Percentiles rank a stretch among this genome's conserved stretches.
Evolutionary conservation across 2,888 invertebrate genomes (phyloP).

Genomic region (Polymixis lichenea): DNA sequence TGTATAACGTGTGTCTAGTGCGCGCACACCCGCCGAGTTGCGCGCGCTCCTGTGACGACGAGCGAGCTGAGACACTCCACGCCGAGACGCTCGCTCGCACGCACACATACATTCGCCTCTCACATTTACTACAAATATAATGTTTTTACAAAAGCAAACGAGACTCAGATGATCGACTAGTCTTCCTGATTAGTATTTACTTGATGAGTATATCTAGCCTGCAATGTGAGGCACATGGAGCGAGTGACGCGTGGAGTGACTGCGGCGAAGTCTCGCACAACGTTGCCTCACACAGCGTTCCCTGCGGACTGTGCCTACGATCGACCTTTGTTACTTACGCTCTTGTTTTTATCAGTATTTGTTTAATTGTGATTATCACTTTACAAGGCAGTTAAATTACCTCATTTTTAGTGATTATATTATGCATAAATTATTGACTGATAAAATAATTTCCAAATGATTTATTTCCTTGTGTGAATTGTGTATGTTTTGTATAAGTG

Average conservation of each 20-base stretch:
- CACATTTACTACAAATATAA: neutral
- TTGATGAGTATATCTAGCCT: constrained; percentile 9
- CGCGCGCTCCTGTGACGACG: constrained; percentile 64
- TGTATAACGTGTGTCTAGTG: constrained; percentile 43
- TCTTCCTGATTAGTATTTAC: constrained; percentile 54
- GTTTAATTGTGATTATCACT: constrained; percentile 87
- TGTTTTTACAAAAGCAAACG: constrained; percentile 1
- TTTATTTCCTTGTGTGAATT: constrained; percentile 88
- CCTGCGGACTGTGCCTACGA: constrained; percentile 74
- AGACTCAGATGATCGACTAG: constrained; percentile 38
- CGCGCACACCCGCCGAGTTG: constrained; percentile 30
- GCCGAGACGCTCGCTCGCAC: constrained; percentile 35
- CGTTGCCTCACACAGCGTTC: constrained; percentile 87
- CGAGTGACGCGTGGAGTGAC: constrained; percentile 66
- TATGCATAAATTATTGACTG: constrained; percentile 89
- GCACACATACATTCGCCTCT: neutral
- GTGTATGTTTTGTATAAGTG: constrained; percentile 84
- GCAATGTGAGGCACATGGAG: constrained; percentile 9
- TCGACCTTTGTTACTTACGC: constrained; percentile 71
- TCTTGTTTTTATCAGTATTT: constrained; percentile 88
- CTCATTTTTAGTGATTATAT: constrained; percentile 87
- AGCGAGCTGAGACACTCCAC: constrained; percentile 74
- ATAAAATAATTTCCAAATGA: constrained; percentile 89
- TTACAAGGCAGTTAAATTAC: constrained; percentile 87
- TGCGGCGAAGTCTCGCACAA: constrained; percentile 82